Evolutionary conservation across 2,113 vertebrate species (phyloP).

Genomic region (Coracopsis vasa): DNA sequence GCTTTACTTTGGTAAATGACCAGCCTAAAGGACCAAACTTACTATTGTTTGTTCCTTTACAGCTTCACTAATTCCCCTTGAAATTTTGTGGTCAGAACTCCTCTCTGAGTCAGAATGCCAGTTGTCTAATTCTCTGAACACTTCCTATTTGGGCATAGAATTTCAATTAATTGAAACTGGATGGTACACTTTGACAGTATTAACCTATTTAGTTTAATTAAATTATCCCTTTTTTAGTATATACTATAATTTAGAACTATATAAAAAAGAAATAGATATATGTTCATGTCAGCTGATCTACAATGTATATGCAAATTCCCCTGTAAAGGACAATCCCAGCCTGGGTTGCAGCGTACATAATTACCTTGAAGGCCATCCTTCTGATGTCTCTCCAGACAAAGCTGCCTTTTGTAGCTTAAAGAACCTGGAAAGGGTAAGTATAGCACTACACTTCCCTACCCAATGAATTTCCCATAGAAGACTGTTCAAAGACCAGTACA

Average conservation of each 20-base stretch:
- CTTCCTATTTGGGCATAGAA: background rate
- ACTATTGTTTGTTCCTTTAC: background rate
- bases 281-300: background rate
- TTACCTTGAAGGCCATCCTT: background rate
- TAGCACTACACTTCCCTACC: background rate
- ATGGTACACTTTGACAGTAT: background rate
- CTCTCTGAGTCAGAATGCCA: background rate
- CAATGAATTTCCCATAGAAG: background rate
- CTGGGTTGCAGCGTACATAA: accelerated
- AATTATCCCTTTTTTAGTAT: background rate
- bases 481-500: background rate
- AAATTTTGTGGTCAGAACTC: background rate
- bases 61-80: background rate
- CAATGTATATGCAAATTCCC: background rate
- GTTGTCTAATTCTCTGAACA: background rate
- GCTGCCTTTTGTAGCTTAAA: background rate
- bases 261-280: background rate
- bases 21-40: background rate
- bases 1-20: background rate
- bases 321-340: background rate
- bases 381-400: background rate
- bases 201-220: background rate
- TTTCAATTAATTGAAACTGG: background rate
- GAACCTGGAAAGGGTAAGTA: background rate
- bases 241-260: background rate